Percentiles rank a stretch among this genome's conserved stretches.
Evolutionary conservation across 1,140 invertebrate species (phyloP).

Genomic region (Drosophila pseudoananassae): DNA sequence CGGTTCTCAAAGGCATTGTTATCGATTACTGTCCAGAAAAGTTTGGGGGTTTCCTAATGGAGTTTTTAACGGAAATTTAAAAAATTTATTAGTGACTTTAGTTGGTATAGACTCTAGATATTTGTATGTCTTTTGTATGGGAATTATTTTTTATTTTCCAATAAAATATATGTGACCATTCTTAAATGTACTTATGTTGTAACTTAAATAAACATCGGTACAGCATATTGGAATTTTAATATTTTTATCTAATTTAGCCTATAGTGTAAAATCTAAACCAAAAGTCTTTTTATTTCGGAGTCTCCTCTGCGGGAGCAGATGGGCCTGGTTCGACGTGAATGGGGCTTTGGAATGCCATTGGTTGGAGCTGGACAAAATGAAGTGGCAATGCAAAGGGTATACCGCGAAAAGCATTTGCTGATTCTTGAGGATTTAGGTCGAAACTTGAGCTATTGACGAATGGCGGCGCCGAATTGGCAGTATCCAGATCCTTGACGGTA

Average conservation of each 20-base stretch:
- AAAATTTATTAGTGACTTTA: too few species aligned
- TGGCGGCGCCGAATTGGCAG: conserved; percentile 18
- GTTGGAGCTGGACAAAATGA: conserved; percentile 69
- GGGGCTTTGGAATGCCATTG: conserved; percentile 63
- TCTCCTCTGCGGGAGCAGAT: conserved; percentile 6
- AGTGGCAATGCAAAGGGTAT: conserved; percentile 61
- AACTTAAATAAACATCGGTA: neutral
- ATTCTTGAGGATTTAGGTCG: conserved; percentile 44
- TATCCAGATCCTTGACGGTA: conserved; percentile 40
- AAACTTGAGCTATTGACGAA: conserved; percentile 29
- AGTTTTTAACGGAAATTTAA: too few species aligned
- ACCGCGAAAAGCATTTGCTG: conserved; percentile 40
- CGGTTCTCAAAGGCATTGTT: too few species aligned
- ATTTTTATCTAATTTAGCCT: conserved; percentile 14
- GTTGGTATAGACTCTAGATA: too few species aligned
- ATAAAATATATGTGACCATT: too few species aligned
- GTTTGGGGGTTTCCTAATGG: too few species aligned
- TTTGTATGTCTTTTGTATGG: too few species aligned
- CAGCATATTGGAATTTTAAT: neutral
- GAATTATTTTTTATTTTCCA: too few species aligned
- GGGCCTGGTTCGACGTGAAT: conserved; percentile 35
- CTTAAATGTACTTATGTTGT: too few species aligned
- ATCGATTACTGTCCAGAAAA: too few species aligned
- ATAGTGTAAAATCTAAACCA: neutral
- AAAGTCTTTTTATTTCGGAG: conserved; percentile 9